Evolutionary conservation across 2,113 vertebrate species (phyloP).

Genomic region (Marcusenius ussheri): DNA sequence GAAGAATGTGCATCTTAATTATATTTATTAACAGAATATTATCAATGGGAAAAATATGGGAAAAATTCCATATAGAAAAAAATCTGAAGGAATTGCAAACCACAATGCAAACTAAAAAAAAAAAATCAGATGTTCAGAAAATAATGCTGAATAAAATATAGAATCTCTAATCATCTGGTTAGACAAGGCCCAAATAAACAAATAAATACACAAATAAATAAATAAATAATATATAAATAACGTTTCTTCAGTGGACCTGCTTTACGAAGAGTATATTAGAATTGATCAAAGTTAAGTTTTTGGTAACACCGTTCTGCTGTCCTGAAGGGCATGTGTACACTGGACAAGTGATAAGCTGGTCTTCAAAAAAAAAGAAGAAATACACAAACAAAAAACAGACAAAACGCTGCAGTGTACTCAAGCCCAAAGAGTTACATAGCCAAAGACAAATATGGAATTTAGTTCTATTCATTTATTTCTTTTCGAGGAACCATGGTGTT

Average conservation of each 20-base stretch:
- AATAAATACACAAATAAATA: conserved; percentile 50
- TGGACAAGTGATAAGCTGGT: not conserved
- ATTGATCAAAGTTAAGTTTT: conserved; percentile 4
- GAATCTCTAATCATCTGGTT: conserved; percentile 27
- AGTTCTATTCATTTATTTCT: conserved; percentile 11
- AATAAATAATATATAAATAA: conserved; percentile 43
- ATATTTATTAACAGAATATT: conserved; percentile 16
- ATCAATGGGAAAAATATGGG: not conserved
- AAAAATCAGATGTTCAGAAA: conserved; percentile 22
- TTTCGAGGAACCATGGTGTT: not conserved
- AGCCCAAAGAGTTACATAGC: not conserved
- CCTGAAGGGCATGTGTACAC: not conserved
- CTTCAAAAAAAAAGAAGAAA: not conserved
- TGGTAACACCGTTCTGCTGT: conserved; percentile 8
- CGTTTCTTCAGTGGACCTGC: conserved; percentile 25
- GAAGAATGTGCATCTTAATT: conserved; percentile 19
- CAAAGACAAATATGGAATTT: not conserved
- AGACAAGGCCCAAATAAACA: conserved; percentile 41
- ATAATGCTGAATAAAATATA: conserved; percentile 32
- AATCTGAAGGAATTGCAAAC: conserved; percentile 10
- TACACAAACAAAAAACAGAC: not conserved
- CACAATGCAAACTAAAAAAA: conserved; percentile 23
- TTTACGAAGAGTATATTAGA: conserved; percentile 7
- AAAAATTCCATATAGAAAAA: conserved; percentile 5
- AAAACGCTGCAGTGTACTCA: not conserved